phyloP scores from a whole-genome alignment of 1,140 invertebrate genomes.

The Trichonephila inaurata region DNA sequence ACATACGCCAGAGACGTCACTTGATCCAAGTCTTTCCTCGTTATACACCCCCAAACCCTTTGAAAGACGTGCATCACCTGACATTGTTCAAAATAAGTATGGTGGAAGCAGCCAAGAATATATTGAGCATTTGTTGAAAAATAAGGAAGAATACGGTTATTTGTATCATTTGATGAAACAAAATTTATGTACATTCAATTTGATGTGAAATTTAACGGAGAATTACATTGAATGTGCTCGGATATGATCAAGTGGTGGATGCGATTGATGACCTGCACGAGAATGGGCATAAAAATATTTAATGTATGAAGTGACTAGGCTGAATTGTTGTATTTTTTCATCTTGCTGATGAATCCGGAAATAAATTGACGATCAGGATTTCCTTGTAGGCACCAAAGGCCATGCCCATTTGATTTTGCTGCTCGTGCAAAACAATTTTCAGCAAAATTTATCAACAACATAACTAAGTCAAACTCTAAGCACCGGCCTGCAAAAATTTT shows the following conservation, averaged over 20 bases:
- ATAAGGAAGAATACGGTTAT: constrained; percentile 42
- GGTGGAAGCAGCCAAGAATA: neutral
- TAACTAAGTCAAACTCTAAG: too few species aligned
- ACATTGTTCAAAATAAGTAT: neutral
- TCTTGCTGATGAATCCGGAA: constrained; percentile 3
- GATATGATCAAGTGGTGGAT: neutral
- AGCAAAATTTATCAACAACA: too few species aligned
- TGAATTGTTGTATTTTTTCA: constrained; percentile 52
- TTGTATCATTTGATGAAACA: constrained; percentile 28
- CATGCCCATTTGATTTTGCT: constrained; percentile 25
- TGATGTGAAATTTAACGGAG: constrained; percentile 36
- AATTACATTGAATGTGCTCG: neutral
- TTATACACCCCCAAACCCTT: neutral
- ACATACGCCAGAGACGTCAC: neutral
- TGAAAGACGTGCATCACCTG: neutral
- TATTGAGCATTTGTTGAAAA: neutral
- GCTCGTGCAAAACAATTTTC: neutral
- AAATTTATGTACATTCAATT: neutral
- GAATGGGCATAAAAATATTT: neutral
- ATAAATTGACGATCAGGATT: constrained; percentile 45
- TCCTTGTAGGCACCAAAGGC: neutral
- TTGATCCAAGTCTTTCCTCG: neutral
- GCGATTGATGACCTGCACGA: neutral
- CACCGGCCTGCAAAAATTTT: too few species aligned
- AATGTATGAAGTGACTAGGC: constrained; percentile 2